phyloP scores from a whole-genome alignment of 2,797 vertebrate species.

The Halcyon smyrnensis region DNA sequence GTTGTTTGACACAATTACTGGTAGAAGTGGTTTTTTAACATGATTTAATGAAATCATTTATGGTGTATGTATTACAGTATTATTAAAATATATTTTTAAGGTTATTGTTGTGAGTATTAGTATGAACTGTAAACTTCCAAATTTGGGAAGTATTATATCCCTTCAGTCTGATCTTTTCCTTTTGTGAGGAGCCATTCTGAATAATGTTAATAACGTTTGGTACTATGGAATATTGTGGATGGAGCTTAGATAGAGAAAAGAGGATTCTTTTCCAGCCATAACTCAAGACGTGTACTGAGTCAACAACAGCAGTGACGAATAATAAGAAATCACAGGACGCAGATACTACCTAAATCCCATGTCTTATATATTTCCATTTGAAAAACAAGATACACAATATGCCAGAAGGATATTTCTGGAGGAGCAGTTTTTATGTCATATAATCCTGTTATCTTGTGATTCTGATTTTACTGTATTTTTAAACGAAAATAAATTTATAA shows the following conservation, averaged over 20 bases:
- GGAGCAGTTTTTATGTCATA: background rate
- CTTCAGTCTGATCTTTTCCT: background rate
- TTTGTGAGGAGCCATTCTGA: background rate
- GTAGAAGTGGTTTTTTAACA: background rate
- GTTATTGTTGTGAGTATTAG: background rate
- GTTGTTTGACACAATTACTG: background rate
- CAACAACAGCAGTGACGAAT: slow-evolving; percentile 22
- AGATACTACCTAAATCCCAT: slow-evolving; percentile 26
- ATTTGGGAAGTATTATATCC: too few species aligned
- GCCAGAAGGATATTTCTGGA: background rate
- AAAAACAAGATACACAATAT: background rate
- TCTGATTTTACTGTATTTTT: background rate
- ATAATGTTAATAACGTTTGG: background rate
- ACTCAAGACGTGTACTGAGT: background rate
- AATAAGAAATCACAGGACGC: background rate
- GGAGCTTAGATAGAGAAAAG: background rate
- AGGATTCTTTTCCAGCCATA: background rate
- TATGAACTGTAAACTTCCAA: background rate
- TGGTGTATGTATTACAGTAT: background rate
- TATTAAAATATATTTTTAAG: background rate
- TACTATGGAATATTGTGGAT: background rate
- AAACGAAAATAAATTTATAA: background rate
- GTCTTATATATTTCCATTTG: background rate
- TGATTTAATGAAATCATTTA: background rate
- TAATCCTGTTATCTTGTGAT: background rate